A percentile compares a stretch with the other conserved stretches of the same genome.
Conservation (phyloP, 2,797 vertebrate species). For the Anolis apletophallus region DNA sequence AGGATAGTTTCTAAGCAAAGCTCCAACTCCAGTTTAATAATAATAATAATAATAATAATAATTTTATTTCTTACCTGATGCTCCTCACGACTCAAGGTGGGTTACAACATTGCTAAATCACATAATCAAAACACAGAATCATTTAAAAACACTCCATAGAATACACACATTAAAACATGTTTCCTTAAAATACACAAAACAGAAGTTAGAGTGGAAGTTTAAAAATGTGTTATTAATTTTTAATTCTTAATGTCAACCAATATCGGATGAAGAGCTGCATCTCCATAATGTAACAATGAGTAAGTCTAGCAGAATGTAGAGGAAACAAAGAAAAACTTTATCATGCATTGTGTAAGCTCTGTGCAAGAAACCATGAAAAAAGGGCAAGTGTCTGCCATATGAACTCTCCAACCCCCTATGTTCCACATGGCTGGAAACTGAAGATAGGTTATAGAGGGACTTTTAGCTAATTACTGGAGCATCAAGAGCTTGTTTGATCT, state of each 20-base stretch:
- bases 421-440: constrained; percentile 22
- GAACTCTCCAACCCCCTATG: neutral
- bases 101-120: too few species aligned
- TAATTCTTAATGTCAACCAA: neutral
- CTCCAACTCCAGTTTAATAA: neutral
- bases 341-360: neutral
- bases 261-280: neutral
- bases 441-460: constrained; percentile 19
- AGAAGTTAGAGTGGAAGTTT: too few species aligned
- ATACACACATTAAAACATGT: too few species aligned
- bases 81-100: too few species aligned
- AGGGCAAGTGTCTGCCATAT: neutral
- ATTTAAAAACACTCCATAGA: too few species aligned
- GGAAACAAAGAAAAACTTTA: neutral
- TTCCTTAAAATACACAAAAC: too few species aligned
- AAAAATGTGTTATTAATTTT: too few species aligned
- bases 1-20: neutral
- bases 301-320: neutral
- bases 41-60: too few species aligned
- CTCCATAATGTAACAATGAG: neutral
- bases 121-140: too few species aligned
- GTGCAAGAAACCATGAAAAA: neutral
- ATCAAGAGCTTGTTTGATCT: constrained; percentile 15
- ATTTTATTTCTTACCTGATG: too few species aligned
- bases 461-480: constrained; percentile 28